Conservation (phyloP, 2,797 vertebrate species). For the Apogon hyalosoma region DNA sequence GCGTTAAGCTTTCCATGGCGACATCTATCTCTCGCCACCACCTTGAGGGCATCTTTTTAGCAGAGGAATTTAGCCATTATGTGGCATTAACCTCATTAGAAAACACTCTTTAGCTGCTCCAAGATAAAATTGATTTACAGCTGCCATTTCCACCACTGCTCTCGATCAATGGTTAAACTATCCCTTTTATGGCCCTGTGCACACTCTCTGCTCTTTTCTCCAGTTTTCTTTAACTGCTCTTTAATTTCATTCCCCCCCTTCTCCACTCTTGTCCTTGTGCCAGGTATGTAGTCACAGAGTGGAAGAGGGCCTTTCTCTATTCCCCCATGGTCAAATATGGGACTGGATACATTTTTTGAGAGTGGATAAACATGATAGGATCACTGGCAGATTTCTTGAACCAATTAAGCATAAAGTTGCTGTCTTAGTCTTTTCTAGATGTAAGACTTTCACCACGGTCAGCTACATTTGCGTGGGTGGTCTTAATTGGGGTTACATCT, state of each 20-base stretch:
- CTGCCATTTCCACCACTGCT: conserved; percentile 89
- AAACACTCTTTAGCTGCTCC: conserved; percentile 90
- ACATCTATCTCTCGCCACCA: conserved; percentile 87
- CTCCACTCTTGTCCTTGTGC: conserved; percentile 70
- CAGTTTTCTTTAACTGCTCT: conserved; percentile 75
- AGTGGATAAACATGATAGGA: conserved; percentile 43
- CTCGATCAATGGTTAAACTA: conserved; percentile 90
- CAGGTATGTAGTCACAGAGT: conserved; percentile 68
- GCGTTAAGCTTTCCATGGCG: conserved; percentile 74
- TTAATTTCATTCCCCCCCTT: conserved; percentile 65
- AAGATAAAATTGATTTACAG: conserved; percentile 92
- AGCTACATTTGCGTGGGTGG: conserved; percentile 49
- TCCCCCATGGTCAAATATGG: conserved; percentile 53
- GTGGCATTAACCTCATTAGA: conserved; percentile 91
- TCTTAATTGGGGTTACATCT: conserved; percentile 66
- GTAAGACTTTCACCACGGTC: conserved; percentile 34
- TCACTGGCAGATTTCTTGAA: conserved; percentile 56
- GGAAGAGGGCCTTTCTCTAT: conserved; percentile 41
- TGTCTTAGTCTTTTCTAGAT: conserved; percentile 48
- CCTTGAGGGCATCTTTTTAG: conserved; percentile 89
- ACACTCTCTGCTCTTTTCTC: conserved; percentile 72
- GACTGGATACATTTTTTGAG: conserved; percentile 27
- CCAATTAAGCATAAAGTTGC: conserved; percentile 59
- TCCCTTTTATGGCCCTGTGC: conserved; percentile 85
- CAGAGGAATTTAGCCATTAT: conserved; percentile 89